phyloP scores from a whole-genome alignment of 2,113 vertebrate genomes.

The Ginglymostoma cirratum region DNA sequence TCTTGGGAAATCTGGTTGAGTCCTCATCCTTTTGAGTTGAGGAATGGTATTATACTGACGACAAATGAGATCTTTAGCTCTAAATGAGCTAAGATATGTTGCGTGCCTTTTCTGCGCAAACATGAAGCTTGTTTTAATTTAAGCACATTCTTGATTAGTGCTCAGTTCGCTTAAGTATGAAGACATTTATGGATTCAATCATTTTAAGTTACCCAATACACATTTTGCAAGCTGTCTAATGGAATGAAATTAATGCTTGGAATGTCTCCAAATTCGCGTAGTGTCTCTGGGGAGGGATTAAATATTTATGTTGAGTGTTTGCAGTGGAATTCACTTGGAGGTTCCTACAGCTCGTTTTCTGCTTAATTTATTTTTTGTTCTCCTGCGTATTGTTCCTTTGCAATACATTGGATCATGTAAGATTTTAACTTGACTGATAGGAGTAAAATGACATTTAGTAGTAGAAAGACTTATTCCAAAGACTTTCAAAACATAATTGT shows the following conservation, averaged over 20 bases:
- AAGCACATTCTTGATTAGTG: slow-evolving; percentile 57
- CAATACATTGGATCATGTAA: slow-evolving; percentile 2
- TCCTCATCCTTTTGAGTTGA: neutral
- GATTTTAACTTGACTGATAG: slow-evolving; percentile 36
- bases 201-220: slow-evolving; percentile 60
- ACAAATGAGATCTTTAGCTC: neutral
- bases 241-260: slow-evolving; percentile 66
- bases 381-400: slow-evolving; percentile 48
- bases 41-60: neutral
- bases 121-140: slow-evolving; percentile 54
- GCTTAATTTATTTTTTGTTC: slow-evolving; percentile 60
- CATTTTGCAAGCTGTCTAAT: slow-evolving; percentile 58
- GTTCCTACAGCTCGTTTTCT: slow-evolving; percentile 53
- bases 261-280: slow-evolving; percentile 55
- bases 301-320: slow-evolving; percentile 67
- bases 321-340: slow-evolving; percentile 61
- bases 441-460: slow-evolving; percentile 45
- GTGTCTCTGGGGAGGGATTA: slow-evolving; percentile 60
- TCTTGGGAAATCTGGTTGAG: neutral
- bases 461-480: slow-evolving; percentile 41
- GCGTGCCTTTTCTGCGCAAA: slow-evolving; percentile 41
- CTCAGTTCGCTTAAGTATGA: slow-evolving; percentile 57
- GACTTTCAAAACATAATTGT: slow-evolving; percentile 46
- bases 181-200: slow-evolving; percentile 65
- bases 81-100: neutral